Evolutionary conservation across 2,888 invertebrate species (phyloP).

Genomic region (Drosophila paracracens): DNA sequence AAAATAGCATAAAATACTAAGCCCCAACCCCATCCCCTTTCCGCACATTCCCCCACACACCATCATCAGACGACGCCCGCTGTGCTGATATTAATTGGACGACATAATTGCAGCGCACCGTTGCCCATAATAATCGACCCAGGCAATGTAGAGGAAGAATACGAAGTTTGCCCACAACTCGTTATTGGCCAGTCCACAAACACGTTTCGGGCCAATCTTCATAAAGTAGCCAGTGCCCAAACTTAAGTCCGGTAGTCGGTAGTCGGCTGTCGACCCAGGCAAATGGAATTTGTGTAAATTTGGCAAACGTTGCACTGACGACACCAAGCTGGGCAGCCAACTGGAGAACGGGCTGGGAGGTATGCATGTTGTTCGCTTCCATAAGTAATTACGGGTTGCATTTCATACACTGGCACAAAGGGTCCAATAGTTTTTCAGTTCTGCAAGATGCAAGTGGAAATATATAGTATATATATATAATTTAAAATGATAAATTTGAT

Average conservation of each 20-base stretch:
- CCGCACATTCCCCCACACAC: slow-evolving; percentile 15
- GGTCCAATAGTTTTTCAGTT: slow-evolving; percentile 10
- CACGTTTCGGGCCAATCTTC: slow-evolving; percentile 72
- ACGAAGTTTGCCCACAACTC: slow-evolving; percentile 36
- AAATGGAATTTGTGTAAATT: slow-evolving; percentile 76
- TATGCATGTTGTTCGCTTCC: slow-evolving; percentile 42
- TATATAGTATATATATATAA: neutral
- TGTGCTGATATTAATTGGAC: slow-evolving; percentile 84
- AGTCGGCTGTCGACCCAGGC: slow-evolving; percentile 38
- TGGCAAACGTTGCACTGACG: slow-evolving; percentile 65
- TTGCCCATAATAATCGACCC: slow-evolving; percentile 83
- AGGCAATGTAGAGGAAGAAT: slow-evolving; percentile 9
- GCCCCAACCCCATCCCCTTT: neutral
- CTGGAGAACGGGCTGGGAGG: slow-evolving; percentile 22
- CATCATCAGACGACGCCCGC: slow-evolving; percentile 65
- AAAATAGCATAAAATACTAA: slow-evolving; percentile 71
- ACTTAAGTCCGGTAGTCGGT: slow-evolving; percentile 39
- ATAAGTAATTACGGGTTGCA: slow-evolving; percentile 53
- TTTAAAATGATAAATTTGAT: neutral
- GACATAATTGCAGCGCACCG: slow-evolving; percentile 84
- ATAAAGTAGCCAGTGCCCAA: slow-evolving; percentile 45
- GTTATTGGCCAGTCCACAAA: slow-evolving; percentile 79
- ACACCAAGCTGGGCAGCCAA: slow-evolving; percentile 41
- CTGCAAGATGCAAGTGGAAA: neutral
- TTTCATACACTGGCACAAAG: slow-evolving; percentile 28